Evolutionary conservation across 1,140 invertebrate species (phyloP).

Genomic region (Drosophila sp.): DNA sequence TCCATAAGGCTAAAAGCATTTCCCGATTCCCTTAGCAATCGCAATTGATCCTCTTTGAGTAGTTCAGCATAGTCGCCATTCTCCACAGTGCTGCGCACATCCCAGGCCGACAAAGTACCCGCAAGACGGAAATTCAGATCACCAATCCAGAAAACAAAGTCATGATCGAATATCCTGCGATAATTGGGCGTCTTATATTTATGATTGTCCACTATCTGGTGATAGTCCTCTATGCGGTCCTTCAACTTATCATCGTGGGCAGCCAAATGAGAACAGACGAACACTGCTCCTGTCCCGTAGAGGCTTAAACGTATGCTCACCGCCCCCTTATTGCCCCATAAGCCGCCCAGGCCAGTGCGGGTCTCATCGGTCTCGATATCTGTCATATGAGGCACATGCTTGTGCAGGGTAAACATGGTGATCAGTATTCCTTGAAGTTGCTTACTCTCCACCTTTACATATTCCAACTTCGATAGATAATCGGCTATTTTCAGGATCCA

Average conservation of each 20-base stretch:
- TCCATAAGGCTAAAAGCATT: constrained; percentile 92
- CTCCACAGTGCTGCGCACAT: constrained; percentile 88
- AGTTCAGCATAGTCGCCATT: constrained; percentile 87
- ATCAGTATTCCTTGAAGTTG: constrained; percentile 92
- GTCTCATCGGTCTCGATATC: constrained; percentile 94
- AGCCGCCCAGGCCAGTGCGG: constrained; percentile 93
- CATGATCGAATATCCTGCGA: constrained; percentile 93
- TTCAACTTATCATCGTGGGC: constrained; percentile 92
- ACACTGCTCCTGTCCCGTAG: constrained; percentile 92
- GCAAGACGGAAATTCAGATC: constrained; percentile 96
- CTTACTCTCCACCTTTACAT: constrained; percentile 90
- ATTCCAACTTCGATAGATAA: constrained; percentile 84
- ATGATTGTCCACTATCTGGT: constrained; percentile 90
- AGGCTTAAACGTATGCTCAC: constrained; percentile 93
- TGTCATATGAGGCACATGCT: constrained; percentile 91
- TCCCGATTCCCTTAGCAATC: constrained; percentile 86
- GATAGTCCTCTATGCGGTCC: constrained; percentile 94
- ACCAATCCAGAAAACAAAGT: constrained; percentile 98
- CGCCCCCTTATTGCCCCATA: constrained; percentile 95
- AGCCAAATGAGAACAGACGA: constrained; percentile 94
- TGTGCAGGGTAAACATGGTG: constrained; percentile 89
- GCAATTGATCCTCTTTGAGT: constrained; percentile 89
- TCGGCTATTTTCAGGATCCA: constrained; percentile 90
- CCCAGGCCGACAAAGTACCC: constrained; percentile 86
- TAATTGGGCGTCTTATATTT: constrained; percentile 88